A percentile compares a stretch with the other conserved stretches of the same genome.
These are phyloP conservation scores for Maconellicoccus hirsutus DNA, from an alignment of 1,140 invertebrate species.

Conservation along the genomic window DNA sequence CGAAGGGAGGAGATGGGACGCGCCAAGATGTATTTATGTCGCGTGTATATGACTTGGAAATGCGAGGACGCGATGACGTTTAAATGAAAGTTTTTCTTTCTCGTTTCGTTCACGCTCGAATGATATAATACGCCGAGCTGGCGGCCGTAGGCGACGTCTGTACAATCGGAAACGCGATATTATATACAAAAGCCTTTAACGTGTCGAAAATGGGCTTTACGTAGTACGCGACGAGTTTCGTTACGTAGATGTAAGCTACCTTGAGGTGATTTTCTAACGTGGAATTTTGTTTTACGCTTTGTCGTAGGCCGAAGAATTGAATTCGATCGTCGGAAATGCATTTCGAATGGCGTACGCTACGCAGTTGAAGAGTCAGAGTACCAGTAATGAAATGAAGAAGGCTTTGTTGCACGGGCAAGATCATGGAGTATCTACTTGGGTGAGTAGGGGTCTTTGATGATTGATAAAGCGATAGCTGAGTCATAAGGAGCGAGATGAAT, in stretches of 20 bases:
- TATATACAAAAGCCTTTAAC: background rate
- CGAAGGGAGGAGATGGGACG: too few species aligned
- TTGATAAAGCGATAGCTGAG: too few species aligned
- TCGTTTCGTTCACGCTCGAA: background rate
- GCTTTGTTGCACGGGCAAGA: background rate
- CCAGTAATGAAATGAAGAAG: background rate
- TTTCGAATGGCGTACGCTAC: slow-evolving; percentile 84
- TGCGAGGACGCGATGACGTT: background rate
- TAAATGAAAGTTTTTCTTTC: slow-evolving; percentile 2
- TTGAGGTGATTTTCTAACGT: too few species aligned
- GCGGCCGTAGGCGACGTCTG: background rate
- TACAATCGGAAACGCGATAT: background rate
- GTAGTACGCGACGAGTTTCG: too few species aligned
- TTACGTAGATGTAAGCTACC: too few species aligned
- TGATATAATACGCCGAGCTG: background rate
- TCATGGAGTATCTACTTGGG: background rate
- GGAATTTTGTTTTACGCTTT: slow-evolving; percentile 20
- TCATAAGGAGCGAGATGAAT: too few species aligned
- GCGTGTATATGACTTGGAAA: too few species aligned
- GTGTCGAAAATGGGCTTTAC: too few species aligned
- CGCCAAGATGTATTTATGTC: too few species aligned
- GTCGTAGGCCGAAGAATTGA: slow-evolving; percentile 74
- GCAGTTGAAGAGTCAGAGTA: slow-evolving; percentile 47
- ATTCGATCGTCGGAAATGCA: slow-evolving; percentile 76
- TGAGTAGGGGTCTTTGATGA: too few species aligned